Evolutionary conservation across 2,113 vertebrate species (phyloP).

Genomic region (Zootoca vivipara): DNA sequence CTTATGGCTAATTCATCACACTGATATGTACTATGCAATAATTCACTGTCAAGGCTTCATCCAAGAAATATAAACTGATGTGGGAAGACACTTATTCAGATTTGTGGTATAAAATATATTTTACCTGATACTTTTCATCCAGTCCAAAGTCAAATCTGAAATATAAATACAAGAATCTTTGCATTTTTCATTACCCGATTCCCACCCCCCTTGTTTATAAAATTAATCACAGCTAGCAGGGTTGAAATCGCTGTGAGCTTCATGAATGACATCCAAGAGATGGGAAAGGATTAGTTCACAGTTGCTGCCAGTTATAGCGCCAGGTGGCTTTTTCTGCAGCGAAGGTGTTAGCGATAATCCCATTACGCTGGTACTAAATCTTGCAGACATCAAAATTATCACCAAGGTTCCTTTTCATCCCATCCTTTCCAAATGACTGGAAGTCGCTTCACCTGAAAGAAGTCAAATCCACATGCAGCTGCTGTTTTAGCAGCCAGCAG

Average conservation of each 20-base stretch:
- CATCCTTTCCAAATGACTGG: conserved; percentile 92
- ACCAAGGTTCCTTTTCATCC: conserved; percentile 88
- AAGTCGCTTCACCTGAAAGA: conserved; percentile 92
- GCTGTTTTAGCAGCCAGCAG: conserved; percentile 84
- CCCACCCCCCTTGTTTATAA: conserved; percentile 85
- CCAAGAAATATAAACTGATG: neutral
- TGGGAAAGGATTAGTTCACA: conserved; percentile 96
- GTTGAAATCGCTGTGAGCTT: conserved; percentile 90
- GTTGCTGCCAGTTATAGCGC: conserved; percentile 93
- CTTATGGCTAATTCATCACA: conserved; percentile 48
- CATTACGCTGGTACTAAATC: conserved; percentile 93
- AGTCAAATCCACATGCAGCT: conserved; percentile 91
- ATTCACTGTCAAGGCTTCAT: conserved; percentile 31
- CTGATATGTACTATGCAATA: conserved; percentile 27
- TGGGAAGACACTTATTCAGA: conserved; percentile 26
- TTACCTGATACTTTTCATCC: conserved; percentile 20
- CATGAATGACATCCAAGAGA: conserved; percentile 97
- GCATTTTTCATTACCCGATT: conserved; percentile 65
- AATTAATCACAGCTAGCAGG: conserved; percentile 94
- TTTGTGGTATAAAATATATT: conserved; percentile 43
- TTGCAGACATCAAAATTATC: conserved; percentile 92
- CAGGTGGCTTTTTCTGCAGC: conserved; percentile 94
- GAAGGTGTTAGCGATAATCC: conserved; percentile 99
- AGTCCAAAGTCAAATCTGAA: conserved; percentile 43
- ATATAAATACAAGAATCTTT: conserved; percentile 51